Percentiles rank a stretch among this genome's conserved stretches.
phyloP scores from a whole-genome alignment of 2,797 vertebrate species.

The Botia almorhae region DNA sequence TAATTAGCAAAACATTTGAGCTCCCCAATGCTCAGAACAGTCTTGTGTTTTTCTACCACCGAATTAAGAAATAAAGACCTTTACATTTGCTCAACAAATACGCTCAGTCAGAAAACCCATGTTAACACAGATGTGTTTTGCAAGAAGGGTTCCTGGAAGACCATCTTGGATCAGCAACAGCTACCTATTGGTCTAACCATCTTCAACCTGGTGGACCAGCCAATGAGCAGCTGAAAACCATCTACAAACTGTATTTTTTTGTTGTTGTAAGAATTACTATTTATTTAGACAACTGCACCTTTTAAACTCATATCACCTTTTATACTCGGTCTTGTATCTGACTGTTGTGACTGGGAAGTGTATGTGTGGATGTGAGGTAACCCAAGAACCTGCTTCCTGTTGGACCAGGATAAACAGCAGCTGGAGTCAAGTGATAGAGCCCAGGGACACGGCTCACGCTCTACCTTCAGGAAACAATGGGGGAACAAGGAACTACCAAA shows the following conservation, averaged over 20 bases:
- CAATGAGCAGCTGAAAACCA: background rate
- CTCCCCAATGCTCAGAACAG: background rate
- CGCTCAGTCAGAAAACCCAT: background rate
- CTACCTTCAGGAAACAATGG: constrained; percentile 64
- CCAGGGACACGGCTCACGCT: constrained; percentile 35
- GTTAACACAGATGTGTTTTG: background rate
- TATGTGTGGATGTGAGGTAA: constrained; percentile 65
- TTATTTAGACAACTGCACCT: constrained; percentile 1
- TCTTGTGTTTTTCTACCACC: background rate
- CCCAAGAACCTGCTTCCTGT: constrained; percentile 72
- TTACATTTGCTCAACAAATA: too few relatives aligned
- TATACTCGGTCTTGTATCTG: constrained; percentile 11
- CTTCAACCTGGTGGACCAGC: background rate
- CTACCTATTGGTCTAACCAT: background rate
- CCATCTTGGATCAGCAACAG: background rate
- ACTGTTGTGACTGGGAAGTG: constrained; percentile 45
- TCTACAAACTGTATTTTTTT: background rate
- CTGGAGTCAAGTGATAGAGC: constrained; percentile 71
- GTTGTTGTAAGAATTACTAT: background rate
- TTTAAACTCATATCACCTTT: background rate
- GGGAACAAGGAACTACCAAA: constrained; percentile 69
- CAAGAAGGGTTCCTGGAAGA: background rate
- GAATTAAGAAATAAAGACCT: background rate
- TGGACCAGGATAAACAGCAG: constrained; percentile 60
- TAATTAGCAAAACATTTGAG: background rate